A percentile compares a stretch with the other conserved stretches of the same genome.
These are phyloP conservation scores for Plebejus argus DNA, from an alignment of 2,888 invertebrate genomes.

Conservation along the genomic window DNA sequence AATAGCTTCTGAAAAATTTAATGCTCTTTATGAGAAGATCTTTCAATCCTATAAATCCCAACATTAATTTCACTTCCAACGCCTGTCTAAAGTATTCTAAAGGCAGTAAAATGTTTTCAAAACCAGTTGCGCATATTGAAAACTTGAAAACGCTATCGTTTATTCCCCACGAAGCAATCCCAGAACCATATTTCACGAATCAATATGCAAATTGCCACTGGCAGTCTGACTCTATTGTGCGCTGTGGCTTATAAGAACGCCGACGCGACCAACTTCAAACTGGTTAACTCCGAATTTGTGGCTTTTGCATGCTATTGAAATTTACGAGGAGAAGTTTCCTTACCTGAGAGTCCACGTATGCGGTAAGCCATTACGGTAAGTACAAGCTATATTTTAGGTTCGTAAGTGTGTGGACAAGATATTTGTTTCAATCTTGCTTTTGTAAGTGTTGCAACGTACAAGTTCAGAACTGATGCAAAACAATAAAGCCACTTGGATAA, in stretches of 20 bases:
- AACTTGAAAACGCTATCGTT: conserved; percentile 24
- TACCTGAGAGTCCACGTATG: conserved; percentile 47
- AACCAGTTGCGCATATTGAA: conserved; percentile 33
- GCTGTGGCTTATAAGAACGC: conserved; percentile 51
- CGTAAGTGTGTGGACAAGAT: conserved; percentile 28
- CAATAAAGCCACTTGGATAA: not conserved
- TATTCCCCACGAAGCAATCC: conserved; percentile 32
- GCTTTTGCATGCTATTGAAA: conserved; percentile 74
- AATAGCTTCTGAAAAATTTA: too few relatives aligned
- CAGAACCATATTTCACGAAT: conserved; percentile 53
- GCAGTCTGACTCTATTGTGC: conserved; percentile 52
- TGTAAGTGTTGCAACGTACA: conserved; percentile 16
- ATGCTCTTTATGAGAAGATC: too few relatives aligned
- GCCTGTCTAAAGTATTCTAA: not conserved
- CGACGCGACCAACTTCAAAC: conserved; percentile 64
- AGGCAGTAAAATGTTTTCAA: conserved; percentile 22
- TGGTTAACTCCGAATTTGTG: conserved; percentile 67
- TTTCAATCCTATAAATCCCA: not conserved
- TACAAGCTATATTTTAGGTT: conserved; percentile 40
- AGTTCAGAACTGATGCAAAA: conserved; percentile 3
- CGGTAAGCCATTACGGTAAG: conserved; percentile 46
- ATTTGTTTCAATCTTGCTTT: conserved; percentile 29
- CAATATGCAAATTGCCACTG: conserved; percentile 63
- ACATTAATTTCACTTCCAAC: not conserved
- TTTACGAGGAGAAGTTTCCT: conserved; percentile 71